These are phyloP conservation scores for Dolomedes plantarius DNA, from an alignment of 2,888 invertebrate species.

Conservation along the genomic window DNA sequence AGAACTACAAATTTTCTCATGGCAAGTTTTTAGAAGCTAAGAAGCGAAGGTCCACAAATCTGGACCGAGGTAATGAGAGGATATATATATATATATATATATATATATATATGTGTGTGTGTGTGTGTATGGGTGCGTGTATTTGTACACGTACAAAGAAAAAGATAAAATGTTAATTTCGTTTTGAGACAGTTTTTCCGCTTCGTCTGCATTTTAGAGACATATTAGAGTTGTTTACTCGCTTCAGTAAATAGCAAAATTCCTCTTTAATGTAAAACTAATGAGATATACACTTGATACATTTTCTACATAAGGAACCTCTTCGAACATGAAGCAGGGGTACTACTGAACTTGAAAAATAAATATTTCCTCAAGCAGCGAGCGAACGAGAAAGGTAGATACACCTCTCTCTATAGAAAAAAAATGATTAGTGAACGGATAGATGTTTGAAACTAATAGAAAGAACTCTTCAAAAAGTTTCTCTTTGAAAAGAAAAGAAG, in stretches of 20 bases:
- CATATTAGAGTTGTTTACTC: too few relatives aligned
- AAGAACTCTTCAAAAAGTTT: conserved; percentile 17
- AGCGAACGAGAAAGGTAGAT: neutral
- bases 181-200: too few relatives aligned
- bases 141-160: too few relatives aligned
- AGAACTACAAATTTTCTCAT: too few relatives aligned
- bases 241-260: neutral
- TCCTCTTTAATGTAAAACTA: neutral
- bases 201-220: too few relatives aligned
- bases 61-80: too few relatives aligned
- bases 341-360: neutral
- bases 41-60: too few relatives aligned
- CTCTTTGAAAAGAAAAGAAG: conserved; percentile 4
- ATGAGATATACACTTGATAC: neutral
- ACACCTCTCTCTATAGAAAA: neutral
- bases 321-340: neutral
- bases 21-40: too few relatives aligned
- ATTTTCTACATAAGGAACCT: neutral
- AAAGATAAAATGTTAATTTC: too few relatives aligned
- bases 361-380: neutral
- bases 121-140: too few relatives aligned
- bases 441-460: neutral
- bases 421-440: neutral
- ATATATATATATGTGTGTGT: too few relatives aligned
- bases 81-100: too few relatives aligned